A percentile compares a stretch with the other conserved stretches of the same genome.
These are phyloP conservation scores for Alviniconcha strummeri DNA, from an alignment of 2,888 invertebrate species.

Conservation along the genomic window DNA sequence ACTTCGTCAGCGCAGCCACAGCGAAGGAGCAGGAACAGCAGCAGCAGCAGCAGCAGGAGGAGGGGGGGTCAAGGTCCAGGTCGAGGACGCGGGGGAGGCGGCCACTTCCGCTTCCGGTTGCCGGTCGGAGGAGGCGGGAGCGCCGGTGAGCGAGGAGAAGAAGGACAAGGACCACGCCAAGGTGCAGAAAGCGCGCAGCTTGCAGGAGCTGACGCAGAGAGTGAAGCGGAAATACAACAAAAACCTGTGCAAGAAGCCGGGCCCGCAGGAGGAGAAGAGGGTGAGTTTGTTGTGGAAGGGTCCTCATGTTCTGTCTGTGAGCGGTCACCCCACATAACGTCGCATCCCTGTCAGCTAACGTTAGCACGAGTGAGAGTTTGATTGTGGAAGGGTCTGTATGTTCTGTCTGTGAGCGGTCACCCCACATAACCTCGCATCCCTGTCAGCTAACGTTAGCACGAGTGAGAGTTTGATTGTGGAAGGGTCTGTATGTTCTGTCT, in stretches of 20 bases:
- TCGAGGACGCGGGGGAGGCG: background rate
- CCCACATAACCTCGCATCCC: no score
- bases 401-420: no score
- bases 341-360: no score
- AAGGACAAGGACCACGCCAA: conserved; percentile 42
- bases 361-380: no score
- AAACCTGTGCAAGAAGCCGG: conserved; percentile 38
- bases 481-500: no score
- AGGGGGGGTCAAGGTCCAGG: conserved; percentile 12
- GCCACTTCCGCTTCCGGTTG: background rate
- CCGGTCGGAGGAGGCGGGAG: background rate
- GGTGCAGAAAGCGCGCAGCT: conserved; percentile 53
- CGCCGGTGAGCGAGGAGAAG: conserved; percentile 16
- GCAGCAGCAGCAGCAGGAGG: conserved; percentile 17
- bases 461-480: no score
- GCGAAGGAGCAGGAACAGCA: conserved; percentile 7
- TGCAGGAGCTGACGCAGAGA: conserved; percentile 61
- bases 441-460: no score
- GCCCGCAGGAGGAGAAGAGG: conserved; percentile 19
- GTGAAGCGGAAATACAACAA: conserved; percentile 66
- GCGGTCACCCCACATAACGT: no score
- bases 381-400: no score
- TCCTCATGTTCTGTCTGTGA: no score
- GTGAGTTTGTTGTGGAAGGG: background rate
- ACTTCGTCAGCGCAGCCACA: background rate